Evolutionary conservation across 1,140 invertebrate species (phyloP), one percentile per base, ranked within the genome.

Genomic region (Patella vulgata): DNA sequence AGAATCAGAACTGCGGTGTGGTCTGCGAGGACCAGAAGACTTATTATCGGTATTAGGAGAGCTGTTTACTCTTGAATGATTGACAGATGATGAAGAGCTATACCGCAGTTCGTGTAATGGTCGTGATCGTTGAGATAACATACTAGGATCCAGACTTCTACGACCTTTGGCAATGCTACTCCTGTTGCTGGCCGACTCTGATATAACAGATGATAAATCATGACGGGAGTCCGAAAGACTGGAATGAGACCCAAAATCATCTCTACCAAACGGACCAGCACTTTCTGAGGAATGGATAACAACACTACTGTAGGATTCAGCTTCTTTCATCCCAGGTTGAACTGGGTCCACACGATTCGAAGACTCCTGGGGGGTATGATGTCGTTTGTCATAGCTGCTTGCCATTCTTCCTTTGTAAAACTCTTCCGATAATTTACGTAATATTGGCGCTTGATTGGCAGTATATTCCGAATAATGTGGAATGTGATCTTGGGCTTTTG

Each of bases 361-460:
- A 5, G 14, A 36, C 33, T 36, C 33, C 5, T 36, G 5, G 14
- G 33, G 33, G 33, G 33, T 8, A 36, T 8, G 5, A 36, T 8
- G 6, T 36, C 72, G 43, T 58, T 76, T 78, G n/a, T 80, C 70
- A 39, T 28, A 33, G 25, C 30, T 36, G 9, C 59, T 52, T 42
- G 55, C 19, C 25, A 74, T 42, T 50, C 54, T 69, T 48, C 68
- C 68, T 48, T 67, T 57, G 57, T 78, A 79, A 59, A 74, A 77
- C 66, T 78, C 80, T 40, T 76, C 74, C 17, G 77, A 82, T 90
- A 92, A 62, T 70, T 82, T 39, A 89, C 91, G 75, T 89, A 93
- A 59, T 90, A 93, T 25, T 91, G 91, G 80, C 91, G 66, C 73
- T 21, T 40, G 60, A 33, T 59, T 66, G 3, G 53, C 40, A n/a